These are phyloP conservation scores for Rhipidura dahli DNA, from an alignment of 2,113 vertebrate species.

Conservation along the genomic window DNA sequence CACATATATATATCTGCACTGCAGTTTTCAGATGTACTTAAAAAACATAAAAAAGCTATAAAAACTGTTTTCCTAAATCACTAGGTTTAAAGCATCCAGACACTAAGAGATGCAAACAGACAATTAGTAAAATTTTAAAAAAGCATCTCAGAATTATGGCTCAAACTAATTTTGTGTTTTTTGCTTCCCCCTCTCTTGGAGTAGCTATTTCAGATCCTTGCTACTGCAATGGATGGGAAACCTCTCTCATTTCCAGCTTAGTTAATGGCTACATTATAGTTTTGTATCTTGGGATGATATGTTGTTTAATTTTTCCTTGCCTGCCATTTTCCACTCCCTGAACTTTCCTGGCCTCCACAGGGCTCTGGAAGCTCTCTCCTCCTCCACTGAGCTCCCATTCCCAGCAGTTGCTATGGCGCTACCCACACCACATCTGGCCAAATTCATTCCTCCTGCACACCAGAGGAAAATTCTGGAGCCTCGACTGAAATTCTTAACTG, in stretches of 20 bases:
- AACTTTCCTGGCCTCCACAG: neutral
- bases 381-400: neutral
- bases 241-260: neutral
- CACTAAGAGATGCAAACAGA: neutral
- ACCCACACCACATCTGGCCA: neutral
- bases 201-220: neutral
- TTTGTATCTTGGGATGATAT: neutral
- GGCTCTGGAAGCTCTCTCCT: neutral
- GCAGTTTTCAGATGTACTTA: neutral
- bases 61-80: neutral
- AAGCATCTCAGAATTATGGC: neutral
- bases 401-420: neutral
- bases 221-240: neutral
- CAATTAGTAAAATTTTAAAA: neutral
- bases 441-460: neutral
- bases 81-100: neutral
- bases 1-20: neutral
- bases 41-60: neutral
- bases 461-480: neutral
- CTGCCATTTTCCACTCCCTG: neutral
- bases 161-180: neutral
- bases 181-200: neutral
- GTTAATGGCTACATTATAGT: neutral
- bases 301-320: neutral
- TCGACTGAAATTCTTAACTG: fast-evolving